phyloP scores from a whole-genome alignment of 2,888 invertebrate species.

The Stenolophus ochropezus region DNA sequence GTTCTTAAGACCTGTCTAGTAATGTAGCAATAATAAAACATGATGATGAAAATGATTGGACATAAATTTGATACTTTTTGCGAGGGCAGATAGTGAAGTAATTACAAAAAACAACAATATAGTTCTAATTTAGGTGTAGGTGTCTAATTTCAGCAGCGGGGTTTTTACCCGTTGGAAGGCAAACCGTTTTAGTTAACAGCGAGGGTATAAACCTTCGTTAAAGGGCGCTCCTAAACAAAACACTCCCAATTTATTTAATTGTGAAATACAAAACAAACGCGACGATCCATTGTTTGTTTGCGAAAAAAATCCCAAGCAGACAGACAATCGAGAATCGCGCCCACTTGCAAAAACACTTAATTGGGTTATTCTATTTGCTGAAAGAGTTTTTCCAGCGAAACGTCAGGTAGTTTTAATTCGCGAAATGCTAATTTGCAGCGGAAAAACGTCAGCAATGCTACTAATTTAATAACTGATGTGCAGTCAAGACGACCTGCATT shows the following conservation, averaged over 20 bases:
- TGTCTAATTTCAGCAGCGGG: slow-evolving; percentile 1
- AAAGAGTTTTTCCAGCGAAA: slow-evolving; percentile 51
- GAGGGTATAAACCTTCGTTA: slow-evolving; percentile 35
- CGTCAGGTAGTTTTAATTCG: slow-evolving; percentile 55
- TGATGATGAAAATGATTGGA: not conserved
- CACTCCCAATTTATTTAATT: slow-evolving; percentile 58
- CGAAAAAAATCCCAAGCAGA: slow-evolving; percentile 47
- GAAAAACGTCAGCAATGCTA: slow-evolving; percentile 25
- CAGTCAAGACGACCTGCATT: not conserved
- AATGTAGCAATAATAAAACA: too few species aligned
- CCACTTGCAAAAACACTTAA: slow-evolving; percentile 55
- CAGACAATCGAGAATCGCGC: slow-evolving; percentile 47
- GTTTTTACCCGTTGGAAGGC: slow-evolving; percentile 4
- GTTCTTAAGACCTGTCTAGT: too few species aligned
- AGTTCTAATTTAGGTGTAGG: slow-evolving; percentile 17
- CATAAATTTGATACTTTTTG: not conserved
- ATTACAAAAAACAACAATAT: slow-evolving; percentile 9
- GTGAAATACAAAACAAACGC: slow-evolving; percentile 58
- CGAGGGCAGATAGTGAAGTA: not conserved
- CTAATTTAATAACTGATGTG: slow-evolving; percentile 11
- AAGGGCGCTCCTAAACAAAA: slow-evolving; percentile 41
- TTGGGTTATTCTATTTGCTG: slow-evolving; percentile 58
- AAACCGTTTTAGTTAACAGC: slow-evolving; percentile 9
- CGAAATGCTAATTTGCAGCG: slow-evolving; percentile 29
- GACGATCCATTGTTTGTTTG: slow-evolving; percentile 39